Conservation (phyloP, 2,888 invertebrate genomes). For the Tenthredo livida region DNA sequence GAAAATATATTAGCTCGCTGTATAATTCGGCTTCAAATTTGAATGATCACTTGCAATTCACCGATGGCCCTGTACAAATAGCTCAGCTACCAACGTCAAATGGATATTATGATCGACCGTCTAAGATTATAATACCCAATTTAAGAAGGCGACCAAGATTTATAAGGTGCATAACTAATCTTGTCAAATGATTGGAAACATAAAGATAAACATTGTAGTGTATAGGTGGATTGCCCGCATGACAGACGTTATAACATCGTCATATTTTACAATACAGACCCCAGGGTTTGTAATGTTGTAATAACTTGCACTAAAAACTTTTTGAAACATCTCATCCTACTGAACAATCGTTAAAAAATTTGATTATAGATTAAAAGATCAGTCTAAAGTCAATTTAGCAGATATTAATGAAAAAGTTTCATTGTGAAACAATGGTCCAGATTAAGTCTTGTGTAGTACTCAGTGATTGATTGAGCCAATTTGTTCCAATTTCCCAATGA, state of each 20-base stretch:
- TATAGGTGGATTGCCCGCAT: slow-evolving; percentile 12
- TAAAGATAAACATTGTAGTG: not conserved
- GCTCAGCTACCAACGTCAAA: not conserved
- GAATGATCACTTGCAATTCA: not conserved
- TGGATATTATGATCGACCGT: slow-evolving; percentile 47
- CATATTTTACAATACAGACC: slow-evolving; percentile 5
- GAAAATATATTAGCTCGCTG: not conserved
- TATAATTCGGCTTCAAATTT: not conserved
- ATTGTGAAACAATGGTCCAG: slow-evolving; percentile 52
- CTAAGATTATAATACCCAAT: slow-evolving; percentile 40
- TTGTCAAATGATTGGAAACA: not conserved
- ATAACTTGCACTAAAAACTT: not conserved
- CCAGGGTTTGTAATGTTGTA: not conserved
- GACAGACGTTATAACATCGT: not conserved
- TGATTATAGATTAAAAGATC: slow-evolving; percentile 44
- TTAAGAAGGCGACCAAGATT: not conserved
- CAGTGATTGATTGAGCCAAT: slow-evolving; percentile 27
- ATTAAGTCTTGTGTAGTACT: slow-evolving; percentile 43
- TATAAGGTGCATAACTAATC: not conserved
- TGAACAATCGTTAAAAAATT: slow-evolving; percentile 37
- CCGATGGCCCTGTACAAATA: not conserved
- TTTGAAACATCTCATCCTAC: slow-evolving; percentile 14
- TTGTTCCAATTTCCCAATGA: slow-evolving; percentile 7
- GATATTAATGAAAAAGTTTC: slow-evolving; percentile 48
- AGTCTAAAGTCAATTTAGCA: slow-evolving; percentile 50